These are phyloP conservation scores for Clarias gariepinus DNA, from an alignment of 2,113 vertebrate genomes.

Conservation along the genomic window DNA sequence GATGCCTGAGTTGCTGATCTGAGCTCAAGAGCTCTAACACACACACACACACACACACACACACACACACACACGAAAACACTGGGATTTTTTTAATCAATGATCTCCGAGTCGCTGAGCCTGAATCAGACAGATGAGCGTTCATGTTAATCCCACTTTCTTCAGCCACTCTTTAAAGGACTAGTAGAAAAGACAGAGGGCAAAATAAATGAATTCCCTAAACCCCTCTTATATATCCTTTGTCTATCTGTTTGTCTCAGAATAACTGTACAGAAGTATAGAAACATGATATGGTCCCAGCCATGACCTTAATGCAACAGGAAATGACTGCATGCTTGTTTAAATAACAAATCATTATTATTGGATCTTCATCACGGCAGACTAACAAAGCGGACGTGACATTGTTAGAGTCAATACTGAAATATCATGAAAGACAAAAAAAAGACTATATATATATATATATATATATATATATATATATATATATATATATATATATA, in stretches of 20 bases:
- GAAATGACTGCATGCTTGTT: not conserved
- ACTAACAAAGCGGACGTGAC: not conserved
- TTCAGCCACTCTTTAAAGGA: conserved; percentile 88
- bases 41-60: conserved; percentile 54
- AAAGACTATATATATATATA: too few relatives aligned
- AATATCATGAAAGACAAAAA: not conserved
- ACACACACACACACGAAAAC: conserved; percentile 46
- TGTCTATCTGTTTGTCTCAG: not conserved
- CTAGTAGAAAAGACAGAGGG: conserved; percentile 68
- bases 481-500: too few relatives aligned
- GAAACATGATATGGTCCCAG: too few relatives aligned
- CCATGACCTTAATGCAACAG: not conserved
- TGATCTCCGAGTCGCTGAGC: conserved; percentile 82
- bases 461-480: too few relatives aligned
- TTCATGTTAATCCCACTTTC: conserved; percentile 87
- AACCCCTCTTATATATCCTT: conserved; percentile 5
- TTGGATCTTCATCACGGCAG: not conserved
- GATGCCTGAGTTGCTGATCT: conserved; percentile 71
- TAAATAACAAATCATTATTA: not conserved
- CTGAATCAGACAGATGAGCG: conserved; percentile 88
- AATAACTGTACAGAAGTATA: conserved; percentile 38
- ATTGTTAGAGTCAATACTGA: not conserved
- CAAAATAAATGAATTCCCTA: conserved; percentile 79
- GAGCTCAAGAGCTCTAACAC: conserved; percentile 65
- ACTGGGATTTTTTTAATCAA: conserved; percentile 93